phyloP scores from a whole-genome alignment of 2,113 vertebrate species.

The Fulmarus glacialis region DNA sequence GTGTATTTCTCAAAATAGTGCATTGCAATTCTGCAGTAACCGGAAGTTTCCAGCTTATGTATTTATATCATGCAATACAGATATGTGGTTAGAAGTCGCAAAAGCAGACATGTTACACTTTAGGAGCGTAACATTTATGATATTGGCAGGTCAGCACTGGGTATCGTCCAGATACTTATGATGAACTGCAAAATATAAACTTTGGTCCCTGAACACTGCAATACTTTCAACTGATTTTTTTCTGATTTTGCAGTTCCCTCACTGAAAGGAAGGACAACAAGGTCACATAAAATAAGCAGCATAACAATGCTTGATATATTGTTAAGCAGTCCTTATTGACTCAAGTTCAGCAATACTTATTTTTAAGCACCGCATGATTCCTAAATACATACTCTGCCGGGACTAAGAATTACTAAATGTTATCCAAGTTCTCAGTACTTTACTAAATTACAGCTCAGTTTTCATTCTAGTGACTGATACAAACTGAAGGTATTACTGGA shows the following conservation, averaged over 20 bases:
- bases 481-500: not conserved
- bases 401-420: not conserved
- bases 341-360: not conserved
- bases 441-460: not conserved
- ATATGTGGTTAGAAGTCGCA: not conserved
- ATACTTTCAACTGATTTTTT: not conserved
- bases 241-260: not conserved
- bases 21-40: not conserved
- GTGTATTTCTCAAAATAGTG: not conserved
- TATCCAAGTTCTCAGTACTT: not conserved
- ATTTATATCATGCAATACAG: not conserved
- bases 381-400: not conserved
- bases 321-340: not conserved
- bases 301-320: not conserved
- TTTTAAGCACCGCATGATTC: not conserved
- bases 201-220: not conserved
- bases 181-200: not conserved
- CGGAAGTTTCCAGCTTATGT: not conserved
- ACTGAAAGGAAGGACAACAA: not conserved
- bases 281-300: not conserved
- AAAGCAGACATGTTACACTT: not conserved
- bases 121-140: not conserved
- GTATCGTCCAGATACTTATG: not conserved
- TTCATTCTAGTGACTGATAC: not conserved
- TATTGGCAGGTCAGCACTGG: not conserved